These are phyloP conservation scores for Meloidogyne exigua DNA, from an alignment of 1,140 invertebrate species.

Conservation along the genomic window DNA sequence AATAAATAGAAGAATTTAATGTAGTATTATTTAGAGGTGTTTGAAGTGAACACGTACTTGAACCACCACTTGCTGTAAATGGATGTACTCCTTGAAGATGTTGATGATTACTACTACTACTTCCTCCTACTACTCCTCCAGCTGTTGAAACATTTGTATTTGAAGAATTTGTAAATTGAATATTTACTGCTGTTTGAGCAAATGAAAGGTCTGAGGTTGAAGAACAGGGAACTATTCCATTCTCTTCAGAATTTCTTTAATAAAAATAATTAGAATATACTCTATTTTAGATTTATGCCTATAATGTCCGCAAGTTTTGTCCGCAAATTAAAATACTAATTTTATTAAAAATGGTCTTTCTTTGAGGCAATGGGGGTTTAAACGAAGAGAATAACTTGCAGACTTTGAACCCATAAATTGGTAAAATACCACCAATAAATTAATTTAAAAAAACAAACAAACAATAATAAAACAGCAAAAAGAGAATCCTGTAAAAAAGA, in stretches of 20 bases:
- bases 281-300: too few species aligned
- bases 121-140: background rate
- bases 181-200: slow-evolving; percentile 24
- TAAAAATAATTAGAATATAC: background rate
- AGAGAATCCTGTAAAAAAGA: slow-evolving; percentile 49
- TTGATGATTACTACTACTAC: background rate
- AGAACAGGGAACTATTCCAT: background rate
- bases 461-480: background rate
- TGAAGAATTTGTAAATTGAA: slow-evolving; percentile 16
- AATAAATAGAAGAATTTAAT: slow-evolving; percentile 9
- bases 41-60: background rate
- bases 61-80: slow-evolving; percentile 10
- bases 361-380: too few species aligned
- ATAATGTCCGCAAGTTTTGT: too few species aligned
- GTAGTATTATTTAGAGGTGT: background rate
- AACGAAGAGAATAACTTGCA: too few species aligned
- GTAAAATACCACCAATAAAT: too few species aligned
- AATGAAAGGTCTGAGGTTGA: background rate
- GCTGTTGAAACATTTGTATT: background rate
- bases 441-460: too few species aligned
- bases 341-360: too few species aligned
- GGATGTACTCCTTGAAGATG: background rate
- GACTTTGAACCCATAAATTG: too few species aligned
- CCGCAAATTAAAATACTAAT: too few species aligned
- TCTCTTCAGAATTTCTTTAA: slow-evolving; percentile 2